Percentiles rank a stretch among this genome's conserved stretches.
Conservation (phyloP, 2,888 invertebrate genomes). For the Nomada fabriciana region DNA sequence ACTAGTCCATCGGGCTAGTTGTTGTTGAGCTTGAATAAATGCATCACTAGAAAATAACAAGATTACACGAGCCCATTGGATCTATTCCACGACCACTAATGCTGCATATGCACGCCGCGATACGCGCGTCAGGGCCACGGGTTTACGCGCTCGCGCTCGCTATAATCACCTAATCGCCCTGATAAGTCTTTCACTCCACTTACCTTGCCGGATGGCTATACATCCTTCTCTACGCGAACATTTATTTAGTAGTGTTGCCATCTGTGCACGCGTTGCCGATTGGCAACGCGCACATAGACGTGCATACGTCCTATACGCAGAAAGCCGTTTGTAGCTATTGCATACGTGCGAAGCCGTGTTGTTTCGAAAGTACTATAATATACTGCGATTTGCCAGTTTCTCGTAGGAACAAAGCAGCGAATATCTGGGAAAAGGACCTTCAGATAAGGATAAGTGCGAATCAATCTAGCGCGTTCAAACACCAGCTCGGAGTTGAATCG, state of each 20-base stretch:
- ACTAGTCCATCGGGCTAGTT: slow-evolving; percentile 97
- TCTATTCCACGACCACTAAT: slow-evolving; percentile 79
- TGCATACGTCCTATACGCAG: slow-evolving; percentile 29
- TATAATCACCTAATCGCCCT: slow-evolving; percentile 8
- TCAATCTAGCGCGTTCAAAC: slow-evolving; percentile 41
- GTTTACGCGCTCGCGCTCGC: slow-evolving; percentile 24
- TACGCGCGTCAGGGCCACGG: slow-evolving; percentile 23
- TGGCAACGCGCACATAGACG: slow-evolving; percentile 25
- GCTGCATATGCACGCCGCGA: slow-evolving; percentile 66
- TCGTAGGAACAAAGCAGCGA: slow-evolving; percentile 22
- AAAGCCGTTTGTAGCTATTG: slow-evolving; percentile 46
- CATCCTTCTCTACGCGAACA: neutral
- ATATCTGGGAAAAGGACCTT: slow-evolving; percentile 50
- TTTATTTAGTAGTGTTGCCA: no score
- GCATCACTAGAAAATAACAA: slow-evolving; percentile 98
- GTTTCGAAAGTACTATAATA: slow-evolving; percentile 19
- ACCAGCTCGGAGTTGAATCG: slow-evolving; percentile 3
- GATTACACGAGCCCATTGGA: slow-evolving; percentile 82
- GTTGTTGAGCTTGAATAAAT: slow-evolving; percentile 99
- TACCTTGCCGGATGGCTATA: slow-evolving; percentile 10
- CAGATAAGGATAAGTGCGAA: slow-evolving; percentile 73
- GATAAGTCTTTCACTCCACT: neutral
- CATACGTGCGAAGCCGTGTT: slow-evolving; percentile 65
- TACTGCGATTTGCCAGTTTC: slow-evolving; percentile 2
- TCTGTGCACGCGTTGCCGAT: slow-evolving; percentile 8